A percentile compares a stretch with the other conserved stretches of the same genome.
Evolutionary conservation across 2,888 invertebrate genomes (phyloP).

Genomic region (Pantelozetes paolii): DNA sequence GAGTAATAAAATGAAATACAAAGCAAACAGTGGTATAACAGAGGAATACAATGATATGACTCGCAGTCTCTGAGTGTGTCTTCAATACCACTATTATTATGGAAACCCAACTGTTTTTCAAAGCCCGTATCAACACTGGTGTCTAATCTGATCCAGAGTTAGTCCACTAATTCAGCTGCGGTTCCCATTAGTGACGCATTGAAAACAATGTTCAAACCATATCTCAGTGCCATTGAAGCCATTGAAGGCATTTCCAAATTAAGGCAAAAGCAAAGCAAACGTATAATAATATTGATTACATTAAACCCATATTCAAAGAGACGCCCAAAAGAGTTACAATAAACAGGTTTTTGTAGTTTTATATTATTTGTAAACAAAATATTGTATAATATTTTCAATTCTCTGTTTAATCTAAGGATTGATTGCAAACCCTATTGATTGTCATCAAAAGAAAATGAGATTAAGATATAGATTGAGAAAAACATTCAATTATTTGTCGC

Average conservation of each 20-base stretch:
- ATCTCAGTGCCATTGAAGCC: background rate
- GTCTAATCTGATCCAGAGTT: slow-evolving; percentile 8
- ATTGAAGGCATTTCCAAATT: slow-evolving; percentile 25
- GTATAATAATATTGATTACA: background rate
- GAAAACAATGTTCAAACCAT: background rate
- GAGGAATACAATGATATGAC: background rate
- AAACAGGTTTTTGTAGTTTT: slow-evolving; percentile 11
- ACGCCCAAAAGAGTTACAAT: slow-evolving; percentile 25
- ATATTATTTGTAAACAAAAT: background rate
- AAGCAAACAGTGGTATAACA: slow-evolving; percentile 25
- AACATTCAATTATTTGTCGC: background rate
- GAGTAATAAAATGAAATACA: slow-evolving; percentile 15
- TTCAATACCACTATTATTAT: background rate
- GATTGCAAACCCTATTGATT: too few relatives aligned
- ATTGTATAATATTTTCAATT: background rate
- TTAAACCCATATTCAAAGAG: background rate
- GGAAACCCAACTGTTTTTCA: slow-evolving; percentile 1
- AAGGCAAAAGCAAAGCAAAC: slow-evolving; percentile 26
- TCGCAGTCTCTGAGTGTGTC: background rate
- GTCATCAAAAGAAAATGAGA: background rate
- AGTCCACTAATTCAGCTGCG: background rate
- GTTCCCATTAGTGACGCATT: background rate
- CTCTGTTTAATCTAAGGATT: background rate
- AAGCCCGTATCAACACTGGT: background rate
- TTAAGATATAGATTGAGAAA: background rate